Conservation (phyloP, 37 sponge, comb jelly and placozoan genomes). For the Aplysina aerophoba region DNA sequence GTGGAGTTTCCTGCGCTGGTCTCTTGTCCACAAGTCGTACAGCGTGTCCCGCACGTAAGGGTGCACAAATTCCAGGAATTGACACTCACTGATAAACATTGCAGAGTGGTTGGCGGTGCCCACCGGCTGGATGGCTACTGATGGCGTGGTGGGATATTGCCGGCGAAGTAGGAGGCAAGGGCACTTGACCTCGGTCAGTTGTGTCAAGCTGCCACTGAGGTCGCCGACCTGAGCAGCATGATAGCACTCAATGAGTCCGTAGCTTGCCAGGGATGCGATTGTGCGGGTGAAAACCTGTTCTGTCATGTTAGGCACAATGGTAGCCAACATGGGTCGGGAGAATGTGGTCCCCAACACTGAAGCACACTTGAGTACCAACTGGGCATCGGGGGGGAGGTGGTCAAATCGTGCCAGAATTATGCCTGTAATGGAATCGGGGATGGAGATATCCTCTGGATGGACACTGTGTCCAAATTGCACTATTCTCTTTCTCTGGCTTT, state of each 20-base stretch:
- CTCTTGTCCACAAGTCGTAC: conserved; percentile 74
- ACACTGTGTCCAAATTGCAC: conserved; percentile 23
- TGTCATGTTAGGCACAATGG: conserved; percentile 60
- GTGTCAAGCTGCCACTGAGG: not conserved
- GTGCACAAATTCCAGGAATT: conserved; percentile 82
- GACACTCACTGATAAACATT: conserved; percentile 53
- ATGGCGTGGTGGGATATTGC: not conserved
- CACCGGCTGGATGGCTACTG: too few relatives aligned
- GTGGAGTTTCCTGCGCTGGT: conserved; percentile 78
- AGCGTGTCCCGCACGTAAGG: conserved; percentile 84
- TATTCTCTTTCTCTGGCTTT: not conserved
- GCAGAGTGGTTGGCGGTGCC: not conserved
- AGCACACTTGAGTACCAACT: conserved; percentile 93
- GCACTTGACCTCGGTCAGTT: conserved; percentile 32
- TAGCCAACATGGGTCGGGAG: conserved; percentile 60
- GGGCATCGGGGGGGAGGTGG: conserved; percentile 71
- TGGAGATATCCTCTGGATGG: conserved; percentile 54
- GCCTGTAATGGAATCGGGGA: conserved; percentile 83
- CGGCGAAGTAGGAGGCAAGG: conserved; percentile 34
- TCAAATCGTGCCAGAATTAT: conserved; percentile 85
- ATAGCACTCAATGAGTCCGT: conserved; percentile 78
- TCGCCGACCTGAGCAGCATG: conserved; percentile 46
- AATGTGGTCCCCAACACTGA: conserved; percentile 77
- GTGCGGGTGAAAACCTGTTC: conserved; percentile 30
- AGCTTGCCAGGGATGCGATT: conserved; percentile 50